Percentiles rank a stretch among this genome's conserved stretches.
Evolutionary conservation across 2,113 vertebrate species (phyloP).

Genomic region (Ursus arctos): DNA sequence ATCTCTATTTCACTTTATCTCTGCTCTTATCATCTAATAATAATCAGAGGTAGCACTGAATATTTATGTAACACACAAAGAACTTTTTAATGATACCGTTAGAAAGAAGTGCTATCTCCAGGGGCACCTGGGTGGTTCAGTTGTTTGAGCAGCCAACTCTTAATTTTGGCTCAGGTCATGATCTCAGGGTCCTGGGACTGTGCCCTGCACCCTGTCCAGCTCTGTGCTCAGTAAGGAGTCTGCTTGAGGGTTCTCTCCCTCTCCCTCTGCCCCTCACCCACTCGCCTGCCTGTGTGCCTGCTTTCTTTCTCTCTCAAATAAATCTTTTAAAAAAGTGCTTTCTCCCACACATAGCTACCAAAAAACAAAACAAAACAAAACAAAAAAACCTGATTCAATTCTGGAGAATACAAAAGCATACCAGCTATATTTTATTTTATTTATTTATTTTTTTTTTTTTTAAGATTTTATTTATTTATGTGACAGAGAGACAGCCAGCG

Average conservation of each 20-base stretch:
- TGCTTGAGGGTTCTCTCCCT: not conserved
- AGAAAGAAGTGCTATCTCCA: not conserved
- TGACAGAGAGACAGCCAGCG: too few relatives aligned
- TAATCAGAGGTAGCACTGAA: not conserved
- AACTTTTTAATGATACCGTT: not conserved
- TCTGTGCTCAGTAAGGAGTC: not conserved
- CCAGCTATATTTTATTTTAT: not conserved
- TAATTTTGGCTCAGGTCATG: not conserved
- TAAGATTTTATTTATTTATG: too few relatives aligned
- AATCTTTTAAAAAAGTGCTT: not conserved
- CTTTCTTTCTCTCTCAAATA: not conserved
- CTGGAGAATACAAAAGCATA: constrained; percentile 22
- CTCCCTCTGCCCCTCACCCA: not conserved
- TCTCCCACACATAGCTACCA: not conserved
- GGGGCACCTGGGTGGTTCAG: not conserved
- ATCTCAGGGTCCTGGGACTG: not conserved
- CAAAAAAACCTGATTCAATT: not conserved
- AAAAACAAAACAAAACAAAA: not conserved
- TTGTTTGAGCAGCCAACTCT: not conserved
- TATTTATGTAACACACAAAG: not conserved
- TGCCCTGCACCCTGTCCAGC: not conserved
- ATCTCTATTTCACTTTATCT: not conserved
- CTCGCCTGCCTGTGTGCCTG: not conserved
- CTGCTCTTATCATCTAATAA: not conserved
- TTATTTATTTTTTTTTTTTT: too few relatives aligned